A percentile compares a stretch with the other conserved stretches of the same genome.
phyloP scores from a whole-genome alignment of 2,888 invertebrate species.

The Caenorhabditis wallacei region DNA sequence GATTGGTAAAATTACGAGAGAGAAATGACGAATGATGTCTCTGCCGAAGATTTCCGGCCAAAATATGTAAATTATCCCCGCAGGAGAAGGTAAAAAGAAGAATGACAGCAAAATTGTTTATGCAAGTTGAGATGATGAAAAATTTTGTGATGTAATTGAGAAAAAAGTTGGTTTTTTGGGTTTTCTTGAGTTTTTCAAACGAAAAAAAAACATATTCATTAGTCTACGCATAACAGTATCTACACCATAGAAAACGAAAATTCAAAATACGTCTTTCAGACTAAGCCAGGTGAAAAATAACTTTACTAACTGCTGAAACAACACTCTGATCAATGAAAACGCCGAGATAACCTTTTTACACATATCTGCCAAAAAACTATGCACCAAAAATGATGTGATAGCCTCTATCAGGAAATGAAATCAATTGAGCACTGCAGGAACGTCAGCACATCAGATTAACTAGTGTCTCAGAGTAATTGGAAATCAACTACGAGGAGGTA shows the following conservation, averaged over 20 bases:
- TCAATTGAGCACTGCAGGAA: conserved; percentile 21
- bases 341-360: not conserved
- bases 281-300: conserved; percentile 10
- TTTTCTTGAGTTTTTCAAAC: no score
- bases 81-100: not conserved
- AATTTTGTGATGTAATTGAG: not conserved
- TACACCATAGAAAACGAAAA: not conserved
- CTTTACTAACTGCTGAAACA: not conserved
- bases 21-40: conserved; percentile 26
- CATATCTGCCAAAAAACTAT: not conserved
- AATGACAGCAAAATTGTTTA: conserved; percentile 2
- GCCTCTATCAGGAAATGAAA: conserved; percentile 23
- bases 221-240: not conserved
- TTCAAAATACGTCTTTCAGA: no score
- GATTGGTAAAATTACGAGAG: conserved; percentile 3
- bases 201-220: conserved; percentile 11
- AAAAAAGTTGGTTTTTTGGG: not conserved
- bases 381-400: conserved; percentile 15
- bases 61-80: conserved; percentile 36
- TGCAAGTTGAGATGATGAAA: conserved; percentile 2
- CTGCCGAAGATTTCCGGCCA: conserved; percentile 42
- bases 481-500: conserved; percentile 26
- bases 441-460: conserved; percentile 30
- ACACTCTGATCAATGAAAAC: conserved; percentile 13
- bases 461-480: conserved; percentile 20